Conservation (phyloP, 2,113 vertebrate genomes). For the Chaetura pelagica region DNA sequence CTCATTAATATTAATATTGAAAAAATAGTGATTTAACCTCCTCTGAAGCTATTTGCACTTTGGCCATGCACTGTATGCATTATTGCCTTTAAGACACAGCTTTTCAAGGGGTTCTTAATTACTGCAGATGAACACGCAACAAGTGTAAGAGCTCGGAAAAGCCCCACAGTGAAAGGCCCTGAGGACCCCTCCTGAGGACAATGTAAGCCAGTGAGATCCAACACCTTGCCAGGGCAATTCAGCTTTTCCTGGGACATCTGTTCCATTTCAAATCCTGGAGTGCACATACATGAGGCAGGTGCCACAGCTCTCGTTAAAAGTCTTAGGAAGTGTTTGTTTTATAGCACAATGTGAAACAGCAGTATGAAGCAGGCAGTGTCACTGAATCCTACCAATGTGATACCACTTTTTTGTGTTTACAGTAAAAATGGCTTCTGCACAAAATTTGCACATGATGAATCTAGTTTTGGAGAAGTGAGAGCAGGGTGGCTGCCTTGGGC, state of each 20-base stretch:
- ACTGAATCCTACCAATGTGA: neutral
- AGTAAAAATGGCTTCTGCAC: neutral
- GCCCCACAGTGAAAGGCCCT: neutral
- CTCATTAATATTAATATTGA: slow-evolving; percentile 39
- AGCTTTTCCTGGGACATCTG: neutral
- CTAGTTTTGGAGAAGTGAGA: neutral
- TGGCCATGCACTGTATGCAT: neutral
- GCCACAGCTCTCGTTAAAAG: neutral
- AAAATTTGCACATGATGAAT: rapidly evolving
- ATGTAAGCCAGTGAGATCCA: neutral
- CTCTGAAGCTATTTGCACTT: slow-evolving; percentile 21
- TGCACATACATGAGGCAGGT: neutral
- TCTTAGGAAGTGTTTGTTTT: slow-evolving; percentile 16
- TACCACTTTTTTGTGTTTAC: neutral
- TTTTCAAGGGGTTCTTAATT: slow-evolving; percentile 23
- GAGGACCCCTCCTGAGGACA: neutral
- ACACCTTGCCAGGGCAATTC: neutral
- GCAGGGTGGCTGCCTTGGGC: neutral
- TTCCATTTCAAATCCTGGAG: neutral
- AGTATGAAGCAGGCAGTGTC: neutral
- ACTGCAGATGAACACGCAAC: neutral
- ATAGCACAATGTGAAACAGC: neutral
- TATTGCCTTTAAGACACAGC: neutral
- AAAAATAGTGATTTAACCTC: slow-evolving; percentile 9
- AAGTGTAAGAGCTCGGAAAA: neutral